Evolutionary conservation across 2,888 invertebrate species (phyloP).

Genomic region (Lepidochitona cinerea): DNA sequence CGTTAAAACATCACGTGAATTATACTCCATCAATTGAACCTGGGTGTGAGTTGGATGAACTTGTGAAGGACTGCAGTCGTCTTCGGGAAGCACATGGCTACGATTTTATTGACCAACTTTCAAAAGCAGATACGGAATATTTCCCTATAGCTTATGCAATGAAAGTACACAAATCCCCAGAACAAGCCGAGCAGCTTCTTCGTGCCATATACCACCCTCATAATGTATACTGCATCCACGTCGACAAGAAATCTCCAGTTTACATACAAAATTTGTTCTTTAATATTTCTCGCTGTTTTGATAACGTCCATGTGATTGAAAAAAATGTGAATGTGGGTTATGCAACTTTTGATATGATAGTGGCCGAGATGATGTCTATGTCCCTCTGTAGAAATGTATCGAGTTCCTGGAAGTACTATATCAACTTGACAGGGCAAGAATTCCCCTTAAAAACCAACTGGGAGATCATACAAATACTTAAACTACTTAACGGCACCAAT

Average conservation of each 20-base stretch:
- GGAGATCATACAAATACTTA: not conserved
- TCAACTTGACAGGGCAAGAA: not conserved
- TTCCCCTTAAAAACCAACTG: not conserved
- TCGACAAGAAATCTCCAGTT: constrained; percentile 53
- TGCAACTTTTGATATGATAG: constrained; percentile 34
- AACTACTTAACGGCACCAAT: not conserved
- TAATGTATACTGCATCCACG: constrained; percentile 66
- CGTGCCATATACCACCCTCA: constrained; percentile 62
- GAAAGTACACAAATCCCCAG: constrained; percentile 43
- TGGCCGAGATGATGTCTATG: constrained; percentile 46
- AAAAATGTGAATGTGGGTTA: constrained; percentile 43
- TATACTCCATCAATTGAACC: too few relatives aligned
- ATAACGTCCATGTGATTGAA: constrained; percentile 52
- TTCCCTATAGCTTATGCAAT: constrained; percentile 61
- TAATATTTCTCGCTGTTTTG: constrained; percentile 43
- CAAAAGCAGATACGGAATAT: too few relatives aligned
- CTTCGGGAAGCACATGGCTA: constrained; percentile 33
- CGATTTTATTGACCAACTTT: constrained; percentile 41
- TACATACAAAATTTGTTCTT: constrained; percentile 36
- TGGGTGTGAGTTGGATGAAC: constrained; percentile 21
- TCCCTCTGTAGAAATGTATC: not conserved
- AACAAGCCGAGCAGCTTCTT: constrained; percentile 57
- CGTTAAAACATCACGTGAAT: too few relatives aligned
- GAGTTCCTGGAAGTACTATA: not conserved
- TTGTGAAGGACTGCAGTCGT: constrained; percentile 26